Percentiles rank a stretch among this genome's conserved stretches.
Conservation (phyloP, 2,888 invertebrate species). For the Orchestes rusci region DNA sequence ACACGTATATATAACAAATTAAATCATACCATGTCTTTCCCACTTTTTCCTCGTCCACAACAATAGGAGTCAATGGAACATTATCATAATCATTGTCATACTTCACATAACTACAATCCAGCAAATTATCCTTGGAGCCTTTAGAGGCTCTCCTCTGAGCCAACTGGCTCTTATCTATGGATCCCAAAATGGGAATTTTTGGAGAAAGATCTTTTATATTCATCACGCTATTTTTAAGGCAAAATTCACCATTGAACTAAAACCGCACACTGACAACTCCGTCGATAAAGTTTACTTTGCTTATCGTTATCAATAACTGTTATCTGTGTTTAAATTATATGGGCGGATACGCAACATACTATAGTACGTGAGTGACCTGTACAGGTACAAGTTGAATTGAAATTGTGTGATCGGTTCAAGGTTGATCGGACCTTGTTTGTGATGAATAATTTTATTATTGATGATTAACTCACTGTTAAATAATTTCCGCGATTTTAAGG, state of each 20-base stretch:
- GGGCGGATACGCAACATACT: no score
- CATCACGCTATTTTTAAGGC: constrained; percentile 6
- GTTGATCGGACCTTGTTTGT: no score
- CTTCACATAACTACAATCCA: constrained; percentile 26
- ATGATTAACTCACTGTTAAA: no score
- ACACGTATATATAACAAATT: no score
- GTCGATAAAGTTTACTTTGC: constrained; percentile 11
- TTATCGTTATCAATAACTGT: constrained; percentile 19
- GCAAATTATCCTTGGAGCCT: constrained; percentile 22
- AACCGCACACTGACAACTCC: no score
- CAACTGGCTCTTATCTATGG: constrained; percentile 33
- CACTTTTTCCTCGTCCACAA: no score
- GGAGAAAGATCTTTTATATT: constrained; percentile 36
- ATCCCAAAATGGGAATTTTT: constrained; percentile 33
- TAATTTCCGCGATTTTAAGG: no score
- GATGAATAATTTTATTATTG: no score
- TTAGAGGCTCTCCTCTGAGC: constrained; percentile 35
- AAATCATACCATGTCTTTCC: no score
- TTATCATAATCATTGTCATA: constrained; percentile 34
- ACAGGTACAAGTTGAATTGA: no score
- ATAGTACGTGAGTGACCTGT: no score
- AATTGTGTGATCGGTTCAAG: no score
- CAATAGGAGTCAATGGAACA: constrained; percentile 22
- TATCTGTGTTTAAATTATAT: constrained; percentile 12
- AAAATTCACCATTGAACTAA: constrained; percentile 2